Evolutionary conservation across 2,797 vertebrate species (phyloP), one percentile per base, ranked within the genome.

Genomic region (Scarus forsteni): DNA sequence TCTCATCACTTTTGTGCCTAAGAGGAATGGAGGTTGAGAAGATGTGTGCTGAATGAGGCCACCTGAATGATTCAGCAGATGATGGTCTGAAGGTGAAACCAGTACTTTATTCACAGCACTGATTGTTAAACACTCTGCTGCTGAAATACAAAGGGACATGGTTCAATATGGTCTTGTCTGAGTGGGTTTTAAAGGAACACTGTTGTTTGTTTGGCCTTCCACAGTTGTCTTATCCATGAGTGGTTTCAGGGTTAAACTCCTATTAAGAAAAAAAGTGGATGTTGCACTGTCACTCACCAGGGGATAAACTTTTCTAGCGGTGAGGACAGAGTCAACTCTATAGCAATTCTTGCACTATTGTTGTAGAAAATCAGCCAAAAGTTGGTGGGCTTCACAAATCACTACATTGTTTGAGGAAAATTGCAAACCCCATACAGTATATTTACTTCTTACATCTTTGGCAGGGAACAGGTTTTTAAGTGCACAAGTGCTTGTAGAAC

Each of bases 11-110:
- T 58, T 38, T 34, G 63, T 53, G 56, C 68, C 84, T 70, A 35
- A 50, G 12, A 77, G 63, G 43, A 48, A 70, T n/a, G 19, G 66
- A 15, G 72, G n/a, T 66, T 61, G 35, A 43, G 76, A 55, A 67
- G 75, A 69, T 78, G 65, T 40, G 62, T 58, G 57, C 54, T 73
- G 77, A 84, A 82, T 53, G 56, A 70, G 52, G 59, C 62, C 15
- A 77, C 78, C 66, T 83, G 72, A 85, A 85, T 85, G 75, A 90
- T 91, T 87, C 79, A 88, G 53, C 59, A 71, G 72, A 81, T 73
- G 60, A 67, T 73, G 44, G 66, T 75, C 66, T 81, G 73, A 83
- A 87, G 67, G 81, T 85, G 85, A 79, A 70, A 75, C 45, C 54
- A 64, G 72, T 70, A 73, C 71, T 85, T 88, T 73, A 71, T 60